Evolutionary conservation across 2,888 invertebrate genomes (phyloP), one percentile per base, ranked within the genome.

Genomic region (Pterostichus niger): DNA sequence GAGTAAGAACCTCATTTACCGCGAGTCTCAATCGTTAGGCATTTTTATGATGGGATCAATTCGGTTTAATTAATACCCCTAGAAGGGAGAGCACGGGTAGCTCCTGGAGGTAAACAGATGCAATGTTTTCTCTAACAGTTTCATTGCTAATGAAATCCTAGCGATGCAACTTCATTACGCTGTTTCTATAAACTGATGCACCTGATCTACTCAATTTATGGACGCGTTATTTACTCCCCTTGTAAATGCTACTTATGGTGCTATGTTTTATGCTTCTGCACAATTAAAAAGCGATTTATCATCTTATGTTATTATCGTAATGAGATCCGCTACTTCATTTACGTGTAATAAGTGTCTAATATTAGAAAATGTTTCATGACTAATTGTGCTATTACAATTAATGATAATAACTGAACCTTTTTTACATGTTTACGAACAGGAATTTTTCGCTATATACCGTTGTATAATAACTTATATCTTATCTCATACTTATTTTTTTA

Each of bases 1-100:
- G 68, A 71, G 68, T 44, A 71, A 71, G 68, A 71, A 71, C 40
- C 68, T 44, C 40, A 71, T 44, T 71, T 71, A 68, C 68, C 44
- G 73, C 46, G n/a, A n/a, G 52, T 75, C 33, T 49, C 73, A 33
- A 75, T 75, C 52, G 75, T 75, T 52, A 75, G 75, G 44, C 75
- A 82, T 73, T 82, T 82, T 82, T 82, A 82, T 82, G 73, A 82
- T 13, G 59, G 59, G 61, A 82, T 82, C 82, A 82, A 75, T 82
- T 82, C 75, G 46, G 13, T 82, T 82, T 82, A 82, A 82, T 82
- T 82, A 82, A 82, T 82, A 73, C 81, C 56, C 61, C 33, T 24
- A 81, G 56, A 15, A 15, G 46, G 59, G 75, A 61, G 75, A 49
- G 24, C 15, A n/a, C 15, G 11, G 35, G 56, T 17, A 73, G 13